Percentiles rank a stretch among this genome's conserved stretches.
Evolutionary conservation across 1,140 invertebrate genomes (phyloP).

Genomic region (Aphaenogaster ashmeadi): DNA sequence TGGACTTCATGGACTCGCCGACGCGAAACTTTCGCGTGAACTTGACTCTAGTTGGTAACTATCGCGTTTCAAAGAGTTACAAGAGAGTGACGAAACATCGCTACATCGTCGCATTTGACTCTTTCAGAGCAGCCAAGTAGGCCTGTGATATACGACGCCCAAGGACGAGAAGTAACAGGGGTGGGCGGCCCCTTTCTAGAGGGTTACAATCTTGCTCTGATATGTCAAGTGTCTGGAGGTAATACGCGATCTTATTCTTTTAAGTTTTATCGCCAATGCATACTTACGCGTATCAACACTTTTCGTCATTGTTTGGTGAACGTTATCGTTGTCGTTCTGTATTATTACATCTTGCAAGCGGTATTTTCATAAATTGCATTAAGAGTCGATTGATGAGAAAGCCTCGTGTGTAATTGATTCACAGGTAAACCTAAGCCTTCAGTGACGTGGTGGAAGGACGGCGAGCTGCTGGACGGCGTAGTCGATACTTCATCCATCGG

Average conservation of each 20-base stretch:
- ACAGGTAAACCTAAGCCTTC: constrained; percentile 91
- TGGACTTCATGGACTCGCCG: constrained; percentile 95
- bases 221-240: constrained; percentile 95
- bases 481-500: constrained; percentile 88
- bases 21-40: constrained; percentile 95
- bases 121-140: constrained; percentile 92
- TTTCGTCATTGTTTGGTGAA: background rate
- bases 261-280: background rate
- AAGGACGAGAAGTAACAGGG: constrained; percentile 92
- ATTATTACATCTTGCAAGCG: background rate
- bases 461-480: constrained; percentile 90
- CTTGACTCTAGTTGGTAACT: constrained; percentile 94
- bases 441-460: constrained; percentile 93
- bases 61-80: constrained; percentile 6
- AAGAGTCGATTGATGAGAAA: background rate
- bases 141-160: constrained; percentile 93
- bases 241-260: constrained; percentile 81
- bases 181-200: constrained; percentile 94
- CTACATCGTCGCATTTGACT: background rate
- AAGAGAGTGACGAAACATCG: background rate
- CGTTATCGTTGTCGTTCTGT: background rate
- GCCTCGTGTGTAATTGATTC: background rate
- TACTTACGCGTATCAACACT: background rate
- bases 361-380: background rate
- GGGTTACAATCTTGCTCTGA: constrained; percentile 92